A percentile compares a stretch with the other conserved stretches of the same genome.
Evolutionary conservation across 2,113 vertebrate genomes (phyloP).

Genomic region (Megalops atlanticus): DNA sequence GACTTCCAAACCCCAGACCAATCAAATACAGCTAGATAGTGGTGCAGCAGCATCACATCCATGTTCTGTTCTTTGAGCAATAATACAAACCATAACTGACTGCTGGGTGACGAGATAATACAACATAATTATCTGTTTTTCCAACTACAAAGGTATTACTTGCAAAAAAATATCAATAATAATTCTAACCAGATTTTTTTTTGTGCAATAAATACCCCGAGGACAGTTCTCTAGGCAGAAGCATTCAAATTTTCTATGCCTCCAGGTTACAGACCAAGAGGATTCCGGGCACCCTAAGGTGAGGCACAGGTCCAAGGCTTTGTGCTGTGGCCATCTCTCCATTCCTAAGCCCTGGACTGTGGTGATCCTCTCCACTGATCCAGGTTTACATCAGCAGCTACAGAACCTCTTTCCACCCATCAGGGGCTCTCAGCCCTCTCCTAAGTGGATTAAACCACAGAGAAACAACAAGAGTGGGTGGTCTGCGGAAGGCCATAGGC

Average conservation of each 20-base stretch:
- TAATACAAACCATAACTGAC: conserved; percentile 9
- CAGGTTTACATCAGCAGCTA: neutral
- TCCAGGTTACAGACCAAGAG: neutral
- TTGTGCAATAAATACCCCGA: conserved; percentile 31
- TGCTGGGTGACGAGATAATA: conserved; percentile 6
- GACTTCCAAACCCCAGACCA: conserved; percentile 12
- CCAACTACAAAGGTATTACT: conserved; percentile 10
- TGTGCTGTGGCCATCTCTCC: neutral
- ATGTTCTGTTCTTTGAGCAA: neutral
- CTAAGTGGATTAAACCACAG: conserved; percentile 1
- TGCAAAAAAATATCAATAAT: conserved; percentile 13
- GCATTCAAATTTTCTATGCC: conserved; percentile 9
- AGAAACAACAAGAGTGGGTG: conserved; percentile 3
- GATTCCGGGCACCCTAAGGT: neutral
- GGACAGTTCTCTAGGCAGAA: conserved; percentile 9
- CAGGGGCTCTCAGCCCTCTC: conserved; percentile 2
- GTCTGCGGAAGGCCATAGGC: conserved; percentile 35
- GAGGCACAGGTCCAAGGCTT: neutral
- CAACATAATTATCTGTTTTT: conserved; percentile 3
- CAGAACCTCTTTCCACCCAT: neutral
- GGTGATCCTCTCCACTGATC: conserved; percentile 11
- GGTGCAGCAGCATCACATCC: neutral
- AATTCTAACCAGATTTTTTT: neutral
- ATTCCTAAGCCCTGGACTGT: neutral
- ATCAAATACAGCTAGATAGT: conserved; percentile 8